These are phyloP conservation scores for Mantis religiosa DNA, from an alignment of 2,888 invertebrate genomes.

Conservation along the genomic window DNA sequence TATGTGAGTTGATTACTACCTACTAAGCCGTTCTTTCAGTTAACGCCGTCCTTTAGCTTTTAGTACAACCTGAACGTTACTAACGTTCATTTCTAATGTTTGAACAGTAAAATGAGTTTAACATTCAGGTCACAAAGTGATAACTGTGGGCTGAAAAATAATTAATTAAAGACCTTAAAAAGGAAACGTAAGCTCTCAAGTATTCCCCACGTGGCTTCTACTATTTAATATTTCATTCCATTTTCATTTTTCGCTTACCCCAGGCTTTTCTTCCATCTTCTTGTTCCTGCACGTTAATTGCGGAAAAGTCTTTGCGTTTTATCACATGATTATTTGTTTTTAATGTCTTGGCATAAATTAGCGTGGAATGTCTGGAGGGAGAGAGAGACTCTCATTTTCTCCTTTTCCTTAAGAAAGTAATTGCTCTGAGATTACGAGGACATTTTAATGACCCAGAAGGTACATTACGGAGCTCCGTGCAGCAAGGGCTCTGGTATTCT, in stretches of 20 bases:
- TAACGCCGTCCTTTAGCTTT: too few relatives aligned
- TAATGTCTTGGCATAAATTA: constrained; percentile 15
- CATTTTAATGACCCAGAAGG: constrained; percentile 7
- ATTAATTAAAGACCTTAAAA: background rate
- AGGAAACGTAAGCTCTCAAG: background rate
- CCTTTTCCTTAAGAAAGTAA: constrained; percentile 1
- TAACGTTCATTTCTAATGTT: background rate
- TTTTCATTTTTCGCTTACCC: background rate
- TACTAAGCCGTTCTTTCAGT: background rate
- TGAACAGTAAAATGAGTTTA: background rate
- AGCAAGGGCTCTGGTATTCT: background rate
- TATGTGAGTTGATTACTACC: too few relatives aligned
- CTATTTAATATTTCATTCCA: background rate
- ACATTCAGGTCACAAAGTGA: background rate
- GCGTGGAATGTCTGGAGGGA: background rate
- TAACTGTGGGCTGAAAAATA: background rate
- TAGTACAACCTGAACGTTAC: background rate
- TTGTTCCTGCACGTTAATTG: background rate
- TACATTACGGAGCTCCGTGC: background rate
- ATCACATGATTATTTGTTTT: constrained; percentile 6
- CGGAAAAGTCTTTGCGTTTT: background rate
- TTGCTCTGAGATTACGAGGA: constrained; percentile 11
- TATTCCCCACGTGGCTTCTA: background rate
- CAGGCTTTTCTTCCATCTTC: background rate
- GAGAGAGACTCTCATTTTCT: background rate